These are phyloP conservation scores for Furcifer pardalis DNA, from an alignment of 2,797 vertebrate species.

Conservation along the genomic window DNA sequence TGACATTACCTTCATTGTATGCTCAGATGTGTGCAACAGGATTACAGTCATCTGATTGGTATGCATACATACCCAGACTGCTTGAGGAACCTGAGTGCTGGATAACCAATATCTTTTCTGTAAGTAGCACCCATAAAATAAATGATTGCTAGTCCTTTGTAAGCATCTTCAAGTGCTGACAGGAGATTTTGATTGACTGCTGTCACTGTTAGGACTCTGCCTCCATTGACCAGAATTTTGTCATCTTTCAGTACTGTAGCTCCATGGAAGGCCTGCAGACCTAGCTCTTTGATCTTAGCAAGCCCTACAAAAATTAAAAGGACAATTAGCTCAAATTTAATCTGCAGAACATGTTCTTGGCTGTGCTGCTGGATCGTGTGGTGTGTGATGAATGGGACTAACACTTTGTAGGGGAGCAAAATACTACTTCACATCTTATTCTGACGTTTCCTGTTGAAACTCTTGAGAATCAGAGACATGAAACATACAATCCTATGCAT, in stretches of 20 bases:
- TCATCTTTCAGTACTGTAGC: slow-evolving; percentile 78
- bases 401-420: not conserved
- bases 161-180: slow-evolving; percentile 78
- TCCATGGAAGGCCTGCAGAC: slow-evolving; percentile 84
- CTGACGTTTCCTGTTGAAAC: not conserved
- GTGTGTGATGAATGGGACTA: not conserved
- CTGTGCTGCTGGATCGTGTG: not conserved
- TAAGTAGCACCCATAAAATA: slow-evolving; percentile 80
- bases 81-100: slow-evolving; percentile 77
- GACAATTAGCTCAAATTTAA: not conserved
- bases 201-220: slow-evolving; percentile 84
- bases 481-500: not conserved
- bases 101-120: slow-evolving; percentile 82
- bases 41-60: slow-evolving; percentile 17
- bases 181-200: slow-evolving; percentile 78
- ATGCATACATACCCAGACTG: slow-evolving; percentile 65
- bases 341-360: not conserved
- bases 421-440: not conserved
- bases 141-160: slow-evolving; percentile 75
- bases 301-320: slow-evolving; percentile 72
- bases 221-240: slow-evolving; percentile 80
- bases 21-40: not conserved
- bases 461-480: not conserved
- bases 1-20: not conserved
- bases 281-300: slow-evolving; percentile 75